phyloP scores from a whole-genome alignment of 2,888 invertebrate species.

The Agelastica alni region DNA sequence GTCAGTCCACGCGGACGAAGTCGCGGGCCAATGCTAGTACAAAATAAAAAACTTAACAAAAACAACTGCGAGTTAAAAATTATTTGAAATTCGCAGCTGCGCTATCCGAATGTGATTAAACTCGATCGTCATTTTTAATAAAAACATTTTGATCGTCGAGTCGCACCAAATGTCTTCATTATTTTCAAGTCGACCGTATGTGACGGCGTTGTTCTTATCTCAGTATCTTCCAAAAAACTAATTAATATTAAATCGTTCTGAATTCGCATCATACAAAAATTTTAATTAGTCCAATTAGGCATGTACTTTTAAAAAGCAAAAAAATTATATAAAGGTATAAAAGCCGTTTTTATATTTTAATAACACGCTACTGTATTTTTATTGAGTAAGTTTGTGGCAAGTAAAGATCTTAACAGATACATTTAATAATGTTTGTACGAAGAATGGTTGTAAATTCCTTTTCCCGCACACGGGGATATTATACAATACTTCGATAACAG shows the following conservation, averaged over 20 bases:
- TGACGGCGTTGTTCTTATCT: slow-evolving; percentile 3
- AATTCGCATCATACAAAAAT: slow-evolving; percentile 13
- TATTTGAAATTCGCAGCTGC: no score
- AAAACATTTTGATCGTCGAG: slow-evolving; percentile 1
- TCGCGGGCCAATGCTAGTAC: no score
- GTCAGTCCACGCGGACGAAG: no score
- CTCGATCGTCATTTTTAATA: background rate
- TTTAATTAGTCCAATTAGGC: slow-evolving; percentile 15
- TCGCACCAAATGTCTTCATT: slow-evolving; percentile 17
- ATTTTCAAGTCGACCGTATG: background rate
- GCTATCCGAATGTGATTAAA: no score
- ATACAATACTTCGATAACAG: no score
- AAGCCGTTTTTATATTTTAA: background rate
- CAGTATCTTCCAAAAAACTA: slow-evolving; percentile 16
- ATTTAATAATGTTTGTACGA: no score
- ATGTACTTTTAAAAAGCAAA: background rate
- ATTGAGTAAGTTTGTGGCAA: background rate
- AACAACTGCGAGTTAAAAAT: no score
- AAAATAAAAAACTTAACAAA: no score
- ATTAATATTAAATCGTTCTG: slow-evolving; percentile 16
- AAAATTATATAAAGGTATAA: no score
- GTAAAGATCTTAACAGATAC: no score
- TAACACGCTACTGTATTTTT: background rate
- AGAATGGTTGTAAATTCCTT: no score
- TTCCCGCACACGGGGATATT: no score